These are phyloP conservation scores for Gobio gobio DNA, from an alignment of 2,113 vertebrate species.

Conservation along the genomic window DNA sequence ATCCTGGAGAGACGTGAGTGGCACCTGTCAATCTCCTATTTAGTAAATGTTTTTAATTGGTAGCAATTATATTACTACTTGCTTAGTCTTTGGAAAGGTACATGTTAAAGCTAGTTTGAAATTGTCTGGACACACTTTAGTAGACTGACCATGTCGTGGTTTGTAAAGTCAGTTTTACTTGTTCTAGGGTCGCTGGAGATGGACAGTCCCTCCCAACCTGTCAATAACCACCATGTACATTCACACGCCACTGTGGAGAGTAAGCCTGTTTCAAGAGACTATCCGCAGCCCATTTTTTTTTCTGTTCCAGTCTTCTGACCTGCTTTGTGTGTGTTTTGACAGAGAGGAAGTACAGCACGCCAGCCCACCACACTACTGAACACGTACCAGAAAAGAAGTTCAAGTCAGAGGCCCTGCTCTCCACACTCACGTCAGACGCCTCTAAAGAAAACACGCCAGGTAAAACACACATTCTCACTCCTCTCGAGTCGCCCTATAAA, in stretches of 20 bases:
- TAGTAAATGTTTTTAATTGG: neutral
- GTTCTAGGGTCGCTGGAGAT: constrained; percentile 90
- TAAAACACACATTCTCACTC: constrained; percentile 63
- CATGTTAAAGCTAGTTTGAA: neutral
- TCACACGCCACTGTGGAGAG: constrained; percentile 92
- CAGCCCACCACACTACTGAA: constrained; percentile 91
- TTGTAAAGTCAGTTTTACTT: neutral
- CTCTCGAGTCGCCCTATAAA: neutral
- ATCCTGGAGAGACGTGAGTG: constrained; percentile 95
- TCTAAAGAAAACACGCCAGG: constrained; percentile 96
- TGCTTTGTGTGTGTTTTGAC: constrained; percentile 50
- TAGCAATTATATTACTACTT: neutral
- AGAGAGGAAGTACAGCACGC: constrained; percentile 95
- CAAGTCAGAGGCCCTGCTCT: constrained; percentile 98
- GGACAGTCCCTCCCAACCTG: constrained; percentile 95
- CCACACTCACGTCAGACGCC: constrained; percentile 94
- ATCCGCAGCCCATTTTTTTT: too few relatives aligned
- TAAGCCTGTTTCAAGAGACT: constrained; percentile 70
- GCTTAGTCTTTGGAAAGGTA: neutral
- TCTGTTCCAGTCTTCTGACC: neutral
- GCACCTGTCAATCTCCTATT: neutral
- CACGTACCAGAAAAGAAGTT: constrained; percentile 98
- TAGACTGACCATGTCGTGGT: neutral
- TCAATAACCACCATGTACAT: constrained; percentile 97
- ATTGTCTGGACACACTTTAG: neutral